Conservation (phyloP, 2,113 vertebrate genomes). For the Crotalus tigris region DNA sequence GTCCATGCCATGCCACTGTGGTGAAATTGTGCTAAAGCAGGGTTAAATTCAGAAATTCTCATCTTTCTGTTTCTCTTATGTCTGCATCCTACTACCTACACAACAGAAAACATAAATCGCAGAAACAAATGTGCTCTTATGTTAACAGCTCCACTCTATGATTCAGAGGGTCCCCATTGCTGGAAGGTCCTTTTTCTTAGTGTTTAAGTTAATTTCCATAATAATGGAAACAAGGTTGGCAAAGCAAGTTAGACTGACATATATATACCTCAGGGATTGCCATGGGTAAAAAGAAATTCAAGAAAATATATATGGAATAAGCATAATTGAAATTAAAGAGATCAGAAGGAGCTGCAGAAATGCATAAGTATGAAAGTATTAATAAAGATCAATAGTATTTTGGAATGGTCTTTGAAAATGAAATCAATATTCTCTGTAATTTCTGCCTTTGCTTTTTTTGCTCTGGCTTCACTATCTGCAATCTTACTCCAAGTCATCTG, state of each 20-base stretch:
- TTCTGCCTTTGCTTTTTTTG: not conserved
- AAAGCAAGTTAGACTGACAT: not conserved
- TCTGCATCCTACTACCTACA: not conserved
- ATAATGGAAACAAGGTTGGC: not conserved
- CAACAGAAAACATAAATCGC: not conserved
- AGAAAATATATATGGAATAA: not conserved
- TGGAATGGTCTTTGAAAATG: not conserved
- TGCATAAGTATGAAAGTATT: not conserved
- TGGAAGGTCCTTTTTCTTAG: not conserved
- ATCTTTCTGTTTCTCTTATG: not conserved
- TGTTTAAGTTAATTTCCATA: not conserved
- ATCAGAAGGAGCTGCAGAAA: too few relatives aligned
- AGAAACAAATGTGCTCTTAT: not conserved
- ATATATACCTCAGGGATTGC: not conserved
- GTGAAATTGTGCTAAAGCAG: not conserved
- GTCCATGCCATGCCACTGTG: not conserved
- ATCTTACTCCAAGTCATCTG: not conserved
- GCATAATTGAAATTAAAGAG: not conserved
- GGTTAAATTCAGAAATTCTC: not conserved
- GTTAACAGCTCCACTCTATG: not conserved
- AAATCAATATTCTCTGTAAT: not conserved
- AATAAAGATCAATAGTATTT: not conserved
- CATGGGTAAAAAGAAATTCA: not conserved
- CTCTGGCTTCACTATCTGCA: not conserved
- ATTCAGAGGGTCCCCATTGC: not conserved